Base-by-base conservation (phyloP, 2,113 vertebrate genomes). In the Halichoeres trimaculatus region DNA sequence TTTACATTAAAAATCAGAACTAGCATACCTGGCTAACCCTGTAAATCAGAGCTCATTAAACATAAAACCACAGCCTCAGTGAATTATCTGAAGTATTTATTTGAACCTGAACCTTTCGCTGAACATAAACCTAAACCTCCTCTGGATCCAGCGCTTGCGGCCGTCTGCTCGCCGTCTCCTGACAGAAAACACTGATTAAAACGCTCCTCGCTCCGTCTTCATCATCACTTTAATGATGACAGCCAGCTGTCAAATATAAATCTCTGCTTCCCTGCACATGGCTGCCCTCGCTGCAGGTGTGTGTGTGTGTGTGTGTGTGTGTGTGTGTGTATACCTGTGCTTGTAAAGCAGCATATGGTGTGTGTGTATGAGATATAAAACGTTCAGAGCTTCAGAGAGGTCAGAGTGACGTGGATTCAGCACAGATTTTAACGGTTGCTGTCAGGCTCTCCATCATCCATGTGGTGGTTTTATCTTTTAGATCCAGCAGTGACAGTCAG, bases 311-410 rank as follows among this genome's bases (percentile, higher is more conserved):
- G 40, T 41, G 40, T 41, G 40, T 41, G 40, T 41, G 57, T 57
- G 70, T 56, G 19, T 6, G 17, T 20, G 53, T 64, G 45, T 22
- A 54, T 64, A 54, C 45, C 64, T 70, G 59, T 4, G n/a, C 58
- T 48, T 57, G 64, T 59, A 65, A 80, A 80, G 48, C 59, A 70
- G 65, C 64, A 20, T 38, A 35, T 70, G 71, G 20, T n/a, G 26
- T 11, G 9, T 30, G 41, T 55, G 53, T 19, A 0, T 22, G 0
- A 23, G 51, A 67, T 36, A n/a, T 17, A 41, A 59, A 58, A 23
- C 48, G 30, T 54, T 45, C 54, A 50, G 5, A 50, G n/a, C 40
- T 41, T 12, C 8, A 26, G 24, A 23, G 19, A 41, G 65, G 51
- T n/a, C 40, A 54, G 40, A 13, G 12, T n/a, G n/a, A n/a, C n/a